Percentiles rank a stretch among this genome's conserved stretches.
These are phyloP conservation scores for Oxygymnocypris stewartii DNA, from an alignment of 2,113 vertebrate species.

Conservation along the genomic window DNA sequence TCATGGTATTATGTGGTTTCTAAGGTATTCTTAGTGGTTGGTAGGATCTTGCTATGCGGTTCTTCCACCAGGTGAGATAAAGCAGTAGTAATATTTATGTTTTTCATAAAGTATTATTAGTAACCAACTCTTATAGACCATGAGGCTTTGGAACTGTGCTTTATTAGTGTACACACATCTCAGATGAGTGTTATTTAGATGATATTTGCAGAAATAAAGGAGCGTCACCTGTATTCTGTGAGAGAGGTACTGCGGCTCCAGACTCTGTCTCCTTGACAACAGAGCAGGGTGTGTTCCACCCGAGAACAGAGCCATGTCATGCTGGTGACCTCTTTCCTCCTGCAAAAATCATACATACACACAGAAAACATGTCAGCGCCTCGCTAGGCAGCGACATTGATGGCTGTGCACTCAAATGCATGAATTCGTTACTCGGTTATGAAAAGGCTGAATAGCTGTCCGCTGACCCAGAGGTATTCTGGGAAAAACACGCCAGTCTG, in stretches of 20 bases:
- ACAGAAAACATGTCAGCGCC: slow-evolving; percentile 18
- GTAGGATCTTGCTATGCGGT: not conserved
- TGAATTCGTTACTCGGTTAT: slow-evolving; percentile 36
- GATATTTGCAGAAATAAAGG: not conserved
- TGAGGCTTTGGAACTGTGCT: not conserved
- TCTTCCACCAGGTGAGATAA: not conserved
- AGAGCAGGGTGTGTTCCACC: slow-evolving; percentile 73
- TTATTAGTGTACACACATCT: not conserved
- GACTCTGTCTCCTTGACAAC: slow-evolving; percentile 84
- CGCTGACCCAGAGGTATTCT: not conserved
- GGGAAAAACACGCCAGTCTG: slow-evolving; percentile 34
- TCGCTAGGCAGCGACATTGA: slow-evolving; percentile 7
- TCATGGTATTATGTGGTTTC: not conserved
- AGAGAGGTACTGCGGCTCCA: slow-evolving; percentile 89
- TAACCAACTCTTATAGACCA: not conserved
- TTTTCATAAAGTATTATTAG: not conserved
- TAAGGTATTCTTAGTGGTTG: not conserved
- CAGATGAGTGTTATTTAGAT: not conserved
- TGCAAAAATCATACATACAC: slow-evolving; percentile 56
- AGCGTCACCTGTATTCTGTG: slow-evolving; percentile 69
- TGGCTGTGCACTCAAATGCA: not conserved
- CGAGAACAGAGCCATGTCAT: slow-evolving; percentile 80
- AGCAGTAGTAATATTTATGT: not conserved
- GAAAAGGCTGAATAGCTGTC: slow-evolving; percentile 41
- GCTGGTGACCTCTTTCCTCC: slow-evolving; percentile 84